Evolutionary conservation across 2,797 vertebrate species (phyloP), one percentile per base, ranked within the genome.

Genomic region (Monodelphis domestica): DNA sequence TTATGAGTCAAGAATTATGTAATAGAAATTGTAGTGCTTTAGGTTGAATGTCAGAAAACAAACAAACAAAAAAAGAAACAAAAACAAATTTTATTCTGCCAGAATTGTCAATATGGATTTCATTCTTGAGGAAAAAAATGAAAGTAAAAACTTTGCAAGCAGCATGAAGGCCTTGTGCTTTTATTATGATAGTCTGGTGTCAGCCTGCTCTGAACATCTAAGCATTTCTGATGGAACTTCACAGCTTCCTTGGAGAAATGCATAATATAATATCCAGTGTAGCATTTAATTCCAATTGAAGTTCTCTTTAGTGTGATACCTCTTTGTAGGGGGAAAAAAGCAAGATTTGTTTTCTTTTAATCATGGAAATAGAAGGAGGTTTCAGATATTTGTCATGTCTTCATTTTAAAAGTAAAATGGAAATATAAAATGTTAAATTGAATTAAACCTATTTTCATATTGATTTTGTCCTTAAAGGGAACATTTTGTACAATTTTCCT

Each of bases 71-170:
- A 78, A 50, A 84, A 84, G 70, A 84, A 84, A 50, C 70, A 50
- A 84, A 96, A 97, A 94, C 84, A 95, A 88, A 95, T 97, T 96
- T 93, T 53, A 14, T 92, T 97, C 94, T 92, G 24, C n/a, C 87
- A 91, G 91, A 87, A 87, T 95, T 96, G 21, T 93, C 90, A 94
- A 90, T 54, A 97, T 96, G n/a, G 0, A 38, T 97, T 97, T 97
- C 95, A 91, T 96, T 97, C 56, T 33, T 70, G 14, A 38, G 10
- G 93, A 92, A 93, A 96, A 87, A 84, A 84, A 70, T 70, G 70
- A 84, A 84, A 84, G 38, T 84, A 84, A 84, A 50, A 84, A 84
- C 38, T 84, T 38, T 89, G 12, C 15, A 91, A 50, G 70, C 87
- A 53, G 5, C 89, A 56, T 33, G 50, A 87, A 88, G 90, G 5